phyloP scores from a whole-genome alignment of 1,140 invertebrate genomes.

The Macrosteles quadrilineatus region DNA sequence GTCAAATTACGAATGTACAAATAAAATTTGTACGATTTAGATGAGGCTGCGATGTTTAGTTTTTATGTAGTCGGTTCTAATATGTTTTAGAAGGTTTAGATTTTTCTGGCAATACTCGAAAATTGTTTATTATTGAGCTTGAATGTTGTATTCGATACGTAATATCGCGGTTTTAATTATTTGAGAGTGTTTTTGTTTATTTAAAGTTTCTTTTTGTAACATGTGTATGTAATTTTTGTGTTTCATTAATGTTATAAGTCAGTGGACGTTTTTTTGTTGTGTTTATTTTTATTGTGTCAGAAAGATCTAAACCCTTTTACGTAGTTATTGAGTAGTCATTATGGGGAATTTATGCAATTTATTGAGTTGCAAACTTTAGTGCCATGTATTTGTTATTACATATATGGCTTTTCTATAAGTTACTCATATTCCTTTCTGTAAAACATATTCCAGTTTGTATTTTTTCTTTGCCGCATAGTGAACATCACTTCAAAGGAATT shows the following conservation, averaged over 20 bases:
- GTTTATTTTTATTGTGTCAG: constrained; percentile 1
- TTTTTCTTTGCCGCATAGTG: constrained; percentile 11
- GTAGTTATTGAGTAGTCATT: background rate
- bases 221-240: background rate
- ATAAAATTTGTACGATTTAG: constrained; percentile 6
- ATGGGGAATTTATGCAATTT: background rate
- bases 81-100: background rate
- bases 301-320: constrained; percentile 8
- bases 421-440: background rate
- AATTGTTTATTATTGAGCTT: background rate
- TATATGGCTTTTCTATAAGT: background rate
- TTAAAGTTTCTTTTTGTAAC: background rate
- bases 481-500: constrained; percentile 21
- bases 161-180: background rate
- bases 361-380: background rate
- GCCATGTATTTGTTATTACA: constrained; percentile 7
- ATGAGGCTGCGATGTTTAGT: background rate
- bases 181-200: background rate
- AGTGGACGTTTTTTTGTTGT: constrained; percentile 6
- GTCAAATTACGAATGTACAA: constrained; percentile 11
- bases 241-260: background rate
- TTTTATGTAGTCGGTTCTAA: background rate
- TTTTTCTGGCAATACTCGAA: constrained; percentile 5
- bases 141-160: background rate
- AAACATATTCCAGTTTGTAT: too few species aligned